Percentiles rank a stretch among this genome's conserved stretches.
These are phyloP conservation scores for Noctilio leporinus DNA, from an alignment of 2,113 vertebrate species.

Conservation along the genomic window DNA sequence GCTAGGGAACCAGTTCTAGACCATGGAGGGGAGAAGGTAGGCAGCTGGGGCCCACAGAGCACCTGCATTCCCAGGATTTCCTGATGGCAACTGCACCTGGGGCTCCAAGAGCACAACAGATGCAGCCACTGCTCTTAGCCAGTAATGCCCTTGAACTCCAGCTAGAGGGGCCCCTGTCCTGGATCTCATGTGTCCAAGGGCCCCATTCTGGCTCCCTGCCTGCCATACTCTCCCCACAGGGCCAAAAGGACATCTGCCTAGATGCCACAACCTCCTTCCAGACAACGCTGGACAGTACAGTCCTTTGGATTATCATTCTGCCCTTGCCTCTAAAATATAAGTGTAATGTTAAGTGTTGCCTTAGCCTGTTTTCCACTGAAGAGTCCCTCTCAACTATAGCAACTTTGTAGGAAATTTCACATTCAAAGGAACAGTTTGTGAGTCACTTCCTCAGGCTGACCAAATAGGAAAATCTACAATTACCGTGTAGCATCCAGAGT, in stretches of 20 bases:
- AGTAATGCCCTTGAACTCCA: neutral
- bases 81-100: neutral
- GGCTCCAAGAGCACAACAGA: neutral
- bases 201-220: neutral
- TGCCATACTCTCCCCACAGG: neutral
- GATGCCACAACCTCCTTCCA: neutral
- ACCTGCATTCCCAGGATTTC: neutral
- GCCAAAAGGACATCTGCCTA: neutral
- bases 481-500: neutral
- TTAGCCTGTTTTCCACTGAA: neutral
- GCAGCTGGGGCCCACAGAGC: neutral
- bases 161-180: neutral
- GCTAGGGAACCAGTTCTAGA: neutral
- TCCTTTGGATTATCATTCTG: neutral
- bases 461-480: constrained; percentile 26
- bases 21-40: neutral
- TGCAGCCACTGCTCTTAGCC: neutral
- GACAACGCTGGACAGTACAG: neutral
- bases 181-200: neutral
- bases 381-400: neutral
- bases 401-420: constrained; percentile 1
- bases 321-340: neutral
- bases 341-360: neutral
- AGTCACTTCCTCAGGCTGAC: neutral
- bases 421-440: neutral